These are phyloP conservation scores for Myotis planiceps DNA, from an alignment of 2,797 vertebrate genomes.

Conservation along the genomic window DNA sequence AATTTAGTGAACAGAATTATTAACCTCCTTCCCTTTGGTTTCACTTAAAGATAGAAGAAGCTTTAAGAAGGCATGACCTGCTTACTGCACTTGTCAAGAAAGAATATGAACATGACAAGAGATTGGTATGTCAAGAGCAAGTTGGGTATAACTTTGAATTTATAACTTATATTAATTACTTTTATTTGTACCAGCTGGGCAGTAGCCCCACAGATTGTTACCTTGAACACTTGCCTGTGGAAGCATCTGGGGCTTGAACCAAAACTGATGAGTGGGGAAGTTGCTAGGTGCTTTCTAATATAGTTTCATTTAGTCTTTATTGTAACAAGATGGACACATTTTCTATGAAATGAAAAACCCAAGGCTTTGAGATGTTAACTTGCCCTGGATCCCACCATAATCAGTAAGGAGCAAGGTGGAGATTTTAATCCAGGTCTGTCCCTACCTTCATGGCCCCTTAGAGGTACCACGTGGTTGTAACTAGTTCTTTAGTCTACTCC, in stretches of 20 bases:
- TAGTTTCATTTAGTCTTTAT: not conserved
- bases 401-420: not conserved
- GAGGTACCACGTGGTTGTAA: not conserved
- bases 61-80: constrained; percentile 92
- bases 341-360: constrained; percentile 23
- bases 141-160: not conserved
- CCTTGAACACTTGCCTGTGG: not conserved
- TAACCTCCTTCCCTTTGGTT: not conserved
- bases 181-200: not conserved
- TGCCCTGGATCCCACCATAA: not conserved
- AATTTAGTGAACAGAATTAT: not conserved
- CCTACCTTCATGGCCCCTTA: not conserved
- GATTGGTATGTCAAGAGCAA: constrained; percentile 89
- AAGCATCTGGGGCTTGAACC: not conserved
- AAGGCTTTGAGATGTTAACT: constrained; percentile 1
- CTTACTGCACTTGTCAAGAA: constrained; percentile 91
- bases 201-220: not conserved
- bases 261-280: not conserved
- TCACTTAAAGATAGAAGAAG: constrained; percentile 91
- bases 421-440: not conserved
- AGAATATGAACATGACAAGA: constrained; percentile 92
- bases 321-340: not conserved
- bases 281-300: not conserved
- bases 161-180: not conserved
- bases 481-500: not conserved